Evolutionary conservation across 2,113 vertebrate genomes (phyloP), one percentile per base, ranked within the genome.

Genomic region (Isurus oxyrinchus): DNA sequence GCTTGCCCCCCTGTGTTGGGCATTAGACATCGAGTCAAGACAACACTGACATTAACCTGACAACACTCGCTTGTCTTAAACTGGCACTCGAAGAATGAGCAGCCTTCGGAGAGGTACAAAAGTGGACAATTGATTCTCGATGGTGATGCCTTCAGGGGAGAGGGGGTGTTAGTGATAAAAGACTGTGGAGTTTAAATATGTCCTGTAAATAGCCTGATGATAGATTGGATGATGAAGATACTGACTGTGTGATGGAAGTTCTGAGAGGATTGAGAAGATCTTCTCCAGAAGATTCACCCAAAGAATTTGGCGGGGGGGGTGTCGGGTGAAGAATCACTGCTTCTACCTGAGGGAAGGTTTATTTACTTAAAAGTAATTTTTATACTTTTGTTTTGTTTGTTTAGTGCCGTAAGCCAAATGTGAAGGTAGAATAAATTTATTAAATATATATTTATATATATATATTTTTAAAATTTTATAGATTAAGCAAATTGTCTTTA

Each of bases 381-480:
- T 84, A 49, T 84, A 21, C 16, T 44, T 44, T 21, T 63, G 31
- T 61, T 93, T 61, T 59, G 31, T 61, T 94, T 63, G 40, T 63
- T 94, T 66, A 35, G 59, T 93, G 90, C 90, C 55, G 44, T 23
- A 63, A 44, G 59, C 59, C 59, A 94, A 63, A n/a, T 59, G 57
- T 66, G 90, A 94, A 63, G 27, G 59, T 84, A 40, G 40, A 63
- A 40, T 94, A 40, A 66, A 63, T 94, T 94, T 94, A 94, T 94
- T 94, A 94, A 94, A 94, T 94, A 94, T 94, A 94, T 94, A 94
- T 94, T 94, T 94, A 93, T 93, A 94, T 63, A 84, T 84, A 84
- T 84, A 81, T 81, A 81, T 81, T 84, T 49, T 84, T 49, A 61
- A 94, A 94, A 66, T 63, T 40, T 94, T 66, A 40, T 94, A 63